Conservation (phyloP, 2,113 vertebrate genomes). For the Myocastor coypus region DNA sequence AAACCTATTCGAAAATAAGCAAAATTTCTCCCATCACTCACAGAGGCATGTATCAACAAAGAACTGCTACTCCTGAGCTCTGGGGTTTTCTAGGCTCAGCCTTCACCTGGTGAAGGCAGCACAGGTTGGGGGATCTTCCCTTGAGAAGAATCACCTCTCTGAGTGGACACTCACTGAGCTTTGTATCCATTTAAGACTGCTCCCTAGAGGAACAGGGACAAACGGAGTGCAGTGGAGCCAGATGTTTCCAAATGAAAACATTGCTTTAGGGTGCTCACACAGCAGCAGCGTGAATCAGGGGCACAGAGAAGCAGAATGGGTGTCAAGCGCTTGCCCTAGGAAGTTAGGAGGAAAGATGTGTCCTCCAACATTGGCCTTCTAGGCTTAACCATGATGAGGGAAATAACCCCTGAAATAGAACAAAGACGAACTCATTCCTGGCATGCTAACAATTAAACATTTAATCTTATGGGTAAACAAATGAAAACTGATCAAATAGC, state of each 20-base stretch:
- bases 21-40: neutral
- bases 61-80: neutral
- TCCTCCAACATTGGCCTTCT: neutral
- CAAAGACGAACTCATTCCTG: neutral
- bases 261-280: neutral
- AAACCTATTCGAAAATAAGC: neutral
- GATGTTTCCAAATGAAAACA: neutral
- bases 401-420: constrained; percentile 53
- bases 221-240: neutral
- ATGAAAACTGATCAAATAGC: neutral
- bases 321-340: neutral
- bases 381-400: neutral
- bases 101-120: neutral
- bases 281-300: neutral
- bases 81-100: neutral
- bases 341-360: neutral
- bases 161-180: neutral
- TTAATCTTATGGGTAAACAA: neutral
- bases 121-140: neutral
- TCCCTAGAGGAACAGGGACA: neutral
- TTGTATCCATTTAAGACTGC: no score
- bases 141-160: neutral
- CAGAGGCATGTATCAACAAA: neutral
- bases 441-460: neutral
- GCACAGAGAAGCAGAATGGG: neutral